Evolutionary conservation across 2,888 invertebrate species (phyloP), one percentile per base, ranked within the genome.

Genomic region (Rotaria macrura): DNA sequence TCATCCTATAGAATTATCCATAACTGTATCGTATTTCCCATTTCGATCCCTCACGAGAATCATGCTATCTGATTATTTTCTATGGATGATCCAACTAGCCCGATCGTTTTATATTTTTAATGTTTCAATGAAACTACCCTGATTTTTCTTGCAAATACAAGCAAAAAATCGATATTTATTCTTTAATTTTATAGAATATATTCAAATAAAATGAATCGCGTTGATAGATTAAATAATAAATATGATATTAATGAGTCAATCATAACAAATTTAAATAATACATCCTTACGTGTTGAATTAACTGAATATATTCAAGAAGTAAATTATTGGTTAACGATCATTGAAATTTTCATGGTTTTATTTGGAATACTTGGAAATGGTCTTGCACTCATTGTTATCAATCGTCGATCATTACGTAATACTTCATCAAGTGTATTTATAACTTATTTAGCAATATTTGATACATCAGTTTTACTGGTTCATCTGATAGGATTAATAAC

Each of bases 351-450:
- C n/a, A 79, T 79, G 79, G 79, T 43, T n/a, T 12, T 79, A 12
- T 79, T 43, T 79, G 79, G 79, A 10, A 5, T 79, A 10, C 17
- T 20, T 14, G 79, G 79, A 25, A 79, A 79, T 79, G 40, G 23
- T 43, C 12, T 79, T 25, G 79, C 79, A 43, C 25, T 79, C 9
- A 43, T 79, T 43, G 23, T 79, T 25, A 79, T 79, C 2, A 79
- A 79, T 79, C 79, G 79, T 43, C 79, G 43, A 43, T 79, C 79
- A n/a, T 79, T 79, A 79, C 40, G 79, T 25, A 43, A 43, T 43
- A 79, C 79, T 25, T 79, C 79, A 79, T 79, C 79, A 25, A 43
- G 40, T 43, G 79, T 79, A 43, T 79, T 79, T 43, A 79, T 79
- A 43, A 79, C 79, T 23, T 79, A 79, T 79, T 43, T 79, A 43